phyloP scores from a whole-genome alignment of 2,113 vertebrate species.

The Alaudala cheleensis region DNA sequence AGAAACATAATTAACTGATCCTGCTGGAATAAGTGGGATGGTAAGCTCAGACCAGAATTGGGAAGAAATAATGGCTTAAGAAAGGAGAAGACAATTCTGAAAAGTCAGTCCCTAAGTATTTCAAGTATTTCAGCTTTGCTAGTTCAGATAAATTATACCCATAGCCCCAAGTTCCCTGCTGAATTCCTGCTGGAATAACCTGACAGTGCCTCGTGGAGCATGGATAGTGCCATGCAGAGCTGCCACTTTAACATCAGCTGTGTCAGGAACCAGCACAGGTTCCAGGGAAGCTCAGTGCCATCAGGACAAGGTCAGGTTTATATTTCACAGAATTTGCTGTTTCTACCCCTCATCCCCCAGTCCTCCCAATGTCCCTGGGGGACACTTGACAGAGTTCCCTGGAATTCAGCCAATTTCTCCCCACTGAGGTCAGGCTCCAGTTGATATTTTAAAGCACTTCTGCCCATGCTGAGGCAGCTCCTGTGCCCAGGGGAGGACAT shows the following conservation, averaged over 20 bases:
- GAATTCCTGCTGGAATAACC: neutral
- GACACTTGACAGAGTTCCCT: neutral
- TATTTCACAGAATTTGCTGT: neutral
- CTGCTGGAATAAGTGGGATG: too few species aligned
- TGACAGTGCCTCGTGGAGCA: neutral
- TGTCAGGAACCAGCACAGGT: neutral
- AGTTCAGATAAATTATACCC: neutral
- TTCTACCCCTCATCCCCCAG: neutral
- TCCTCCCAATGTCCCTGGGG: neutral
- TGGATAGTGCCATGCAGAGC: neutral
- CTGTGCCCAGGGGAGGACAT: too few species aligned
- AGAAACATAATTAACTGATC: neutral
- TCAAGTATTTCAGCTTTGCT: neutral
- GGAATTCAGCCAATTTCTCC: neutral
- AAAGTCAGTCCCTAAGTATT: neutral
- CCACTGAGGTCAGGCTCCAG: too few species aligned
- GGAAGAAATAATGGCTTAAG: neutral
- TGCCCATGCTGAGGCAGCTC: too few species aligned
- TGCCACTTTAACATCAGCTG: neutral
- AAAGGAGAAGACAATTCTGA: neutral
- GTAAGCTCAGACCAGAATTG: rapidly evolving
- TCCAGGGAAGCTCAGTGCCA: neutral
- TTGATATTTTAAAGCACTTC: too few species aligned
- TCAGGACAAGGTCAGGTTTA: neutral
- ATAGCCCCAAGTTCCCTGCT: neutral